These are phyloP conservation scores for Leptura quadrifasciata DNA, from an alignment of 2,888 invertebrate species.

Conservation along the genomic window DNA sequence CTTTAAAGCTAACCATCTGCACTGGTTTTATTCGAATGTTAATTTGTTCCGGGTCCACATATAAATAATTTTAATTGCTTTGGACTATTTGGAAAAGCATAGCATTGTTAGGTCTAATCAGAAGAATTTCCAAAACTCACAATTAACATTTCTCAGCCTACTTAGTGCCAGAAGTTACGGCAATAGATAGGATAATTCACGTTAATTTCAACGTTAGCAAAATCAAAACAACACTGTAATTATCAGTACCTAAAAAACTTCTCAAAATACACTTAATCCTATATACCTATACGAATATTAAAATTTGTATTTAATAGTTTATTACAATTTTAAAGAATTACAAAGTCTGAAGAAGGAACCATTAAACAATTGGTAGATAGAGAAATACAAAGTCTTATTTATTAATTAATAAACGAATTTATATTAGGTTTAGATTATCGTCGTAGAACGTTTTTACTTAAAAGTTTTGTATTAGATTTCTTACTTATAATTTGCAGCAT, in stretches of 20 bases:
- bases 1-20: too few relatives aligned
- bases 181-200: background rate
- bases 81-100: too few relatives aligned
- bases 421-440: slow-evolving; percentile 3
- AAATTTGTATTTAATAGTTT: background rate
- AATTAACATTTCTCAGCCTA: background rate
- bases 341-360: slow-evolving; percentile 27
- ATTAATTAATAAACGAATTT: slow-evolving; percentile 19
- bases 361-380: slow-evolving; percentile 2
- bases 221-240: background rate
- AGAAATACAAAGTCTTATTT: background rate
- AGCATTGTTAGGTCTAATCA: background rate
- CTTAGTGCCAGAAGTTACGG: background rate
- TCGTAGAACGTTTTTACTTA: background rate
- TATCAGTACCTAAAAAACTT: background rate
- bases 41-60: too few relatives aligned
- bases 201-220: background rate
- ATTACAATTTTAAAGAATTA: slow-evolving; percentile 14
- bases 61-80: too few relatives aligned
- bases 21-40: too few relatives aligned
- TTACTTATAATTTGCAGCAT: background rate
- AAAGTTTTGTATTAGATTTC: background rate
- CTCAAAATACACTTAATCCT: background rate
- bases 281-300: background rate
- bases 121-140: background rate